Base-by-base conservation (phyloP, 2,888 invertebrate genomes). In the Scaptodrosophila latifasciaeformis region DNA sequence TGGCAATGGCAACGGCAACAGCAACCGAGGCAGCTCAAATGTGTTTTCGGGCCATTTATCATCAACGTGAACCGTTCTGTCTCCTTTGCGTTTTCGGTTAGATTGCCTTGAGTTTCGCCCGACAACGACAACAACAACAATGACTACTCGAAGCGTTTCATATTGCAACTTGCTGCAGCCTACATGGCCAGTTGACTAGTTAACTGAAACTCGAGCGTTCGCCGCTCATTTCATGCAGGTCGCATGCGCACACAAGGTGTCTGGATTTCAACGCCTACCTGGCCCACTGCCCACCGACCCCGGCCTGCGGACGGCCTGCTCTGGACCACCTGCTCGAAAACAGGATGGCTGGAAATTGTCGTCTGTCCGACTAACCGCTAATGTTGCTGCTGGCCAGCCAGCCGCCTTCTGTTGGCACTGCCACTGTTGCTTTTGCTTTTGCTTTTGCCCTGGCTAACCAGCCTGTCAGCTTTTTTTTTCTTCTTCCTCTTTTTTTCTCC, bases 41-140 rank as follows among this genome's bases (percentile, higher is more conserved):
- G 75, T 70, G 77, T 71, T 75, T 67, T 61, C 67, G 59, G 64
- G 69, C 69, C 75, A 75, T 76, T 74, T 74, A 74, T 72, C 74
- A 75, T 75, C 66, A 62, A 59, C 18, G 29, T 15, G 29, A 24
- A 13, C 53, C 65, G 74, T 64, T 68, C 15, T 15, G 70, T 65
- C 74, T 77, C 70, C 77, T 70, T n/a, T n/a, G n/a, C n/a, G n/a
- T n/a, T n/a, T n/a, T n/a, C n/a, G n/a, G n/a, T n/a, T n/a, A n/a
- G n/a, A n/a, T n/a, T n/a, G n/a, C n/a, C n/a, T n/a, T n/a, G n/a
- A n/a, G n/a, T n/a, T n/a, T n/a, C n/a, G n/a, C n/a, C n/a, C n/a
- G n/a, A n/a, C n/a, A n/a, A n/a, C n/a, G n/a, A n/a, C n/a, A n/a
- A n/a, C n/a, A n/a, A n/a, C n/a, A n/a, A n/a, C n/a, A n/a, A n/a